Conservation (phyloP, 2,797 vertebrate genomes). For the Helicolenus hilgendorfi region DNA sequence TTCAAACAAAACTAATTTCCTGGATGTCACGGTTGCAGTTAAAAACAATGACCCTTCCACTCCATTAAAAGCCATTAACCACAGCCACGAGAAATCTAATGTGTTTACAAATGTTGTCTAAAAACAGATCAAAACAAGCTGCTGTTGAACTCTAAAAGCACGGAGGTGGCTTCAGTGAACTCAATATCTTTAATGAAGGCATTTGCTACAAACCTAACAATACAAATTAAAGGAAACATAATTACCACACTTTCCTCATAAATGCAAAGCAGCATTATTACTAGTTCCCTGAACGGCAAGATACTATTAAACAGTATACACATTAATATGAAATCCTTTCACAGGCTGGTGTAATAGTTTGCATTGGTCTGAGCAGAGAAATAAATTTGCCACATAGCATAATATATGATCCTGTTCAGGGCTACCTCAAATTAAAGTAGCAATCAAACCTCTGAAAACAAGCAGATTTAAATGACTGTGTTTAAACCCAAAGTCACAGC, state of each 20-base stretch:
- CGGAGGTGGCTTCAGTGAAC: background rate
- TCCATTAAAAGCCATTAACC: conserved; percentile 24
- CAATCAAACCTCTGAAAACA: conserved; percentile 13
- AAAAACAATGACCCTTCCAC: background rate
- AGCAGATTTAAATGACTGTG: background rate
- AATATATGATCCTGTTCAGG: background rate
- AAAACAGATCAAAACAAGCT: background rate
- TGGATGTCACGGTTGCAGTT: background rate
- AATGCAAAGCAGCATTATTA: conserved; percentile 18
- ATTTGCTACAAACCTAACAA: background rate
- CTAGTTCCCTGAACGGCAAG: background rate
- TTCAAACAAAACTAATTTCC: conserved; percentile 2
- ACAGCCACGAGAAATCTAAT: background rate
- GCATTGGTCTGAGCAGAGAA: background rate
- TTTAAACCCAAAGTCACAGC: background rate
- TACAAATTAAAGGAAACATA: background rate
- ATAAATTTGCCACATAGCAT: background rate
- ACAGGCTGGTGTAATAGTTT: background rate
- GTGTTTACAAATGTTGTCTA: background rate
- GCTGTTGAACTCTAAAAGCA: background rate
- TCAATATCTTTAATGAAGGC: background rate
- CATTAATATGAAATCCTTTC: background rate
- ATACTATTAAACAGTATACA: background rate
- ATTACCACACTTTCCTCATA: background rate
- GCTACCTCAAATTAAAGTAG: background rate